These are phyloP conservation scores for Phaethornis superciliosus DNA, from an alignment of 2,113 vertebrate species.

Conservation along the genomic window DNA sequence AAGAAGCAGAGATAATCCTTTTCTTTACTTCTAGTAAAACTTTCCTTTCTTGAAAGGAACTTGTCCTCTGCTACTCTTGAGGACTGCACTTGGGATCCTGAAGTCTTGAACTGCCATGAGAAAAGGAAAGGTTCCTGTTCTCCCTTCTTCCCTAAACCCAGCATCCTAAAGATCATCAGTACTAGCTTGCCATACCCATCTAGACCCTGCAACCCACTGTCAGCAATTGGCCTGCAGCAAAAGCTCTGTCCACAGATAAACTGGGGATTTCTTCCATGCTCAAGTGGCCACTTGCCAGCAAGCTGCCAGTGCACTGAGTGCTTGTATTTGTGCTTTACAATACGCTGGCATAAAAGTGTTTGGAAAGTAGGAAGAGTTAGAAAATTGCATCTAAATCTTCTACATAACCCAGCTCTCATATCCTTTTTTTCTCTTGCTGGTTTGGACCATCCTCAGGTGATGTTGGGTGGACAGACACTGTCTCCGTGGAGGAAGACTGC, in stretches of 20 bases:
- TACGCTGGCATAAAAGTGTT: not conserved
- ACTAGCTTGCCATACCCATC: not conserved
- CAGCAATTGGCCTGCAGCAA: not conserved
- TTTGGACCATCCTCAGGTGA: accelerated
- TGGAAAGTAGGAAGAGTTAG: not conserved
- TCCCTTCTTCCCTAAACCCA: not conserved
- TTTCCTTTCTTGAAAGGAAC: not conserved
- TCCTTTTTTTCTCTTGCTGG: not conserved
- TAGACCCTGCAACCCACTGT: not conserved
- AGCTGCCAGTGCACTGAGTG: not conserved
- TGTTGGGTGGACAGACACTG: not conserved
- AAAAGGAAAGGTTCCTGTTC: not conserved
- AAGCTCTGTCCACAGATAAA: not conserved
- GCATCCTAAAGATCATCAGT: not conserved
- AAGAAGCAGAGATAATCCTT: not conserved
- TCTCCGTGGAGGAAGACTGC: not conserved
- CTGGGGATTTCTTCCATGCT: not conserved
- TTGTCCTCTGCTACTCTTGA: not conserved
- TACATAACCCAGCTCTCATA: not conserved
- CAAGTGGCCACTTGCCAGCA: not conserved
- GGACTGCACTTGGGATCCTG: not conserved
- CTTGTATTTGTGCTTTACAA: not conserved
- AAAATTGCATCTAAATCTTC: not conserved
- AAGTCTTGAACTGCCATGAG: not conserved
- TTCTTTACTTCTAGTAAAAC: not conserved